phyloP scores from a whole-genome alignment of 2,113 vertebrate species.

The mouse (Mus musculus) region DNA sequence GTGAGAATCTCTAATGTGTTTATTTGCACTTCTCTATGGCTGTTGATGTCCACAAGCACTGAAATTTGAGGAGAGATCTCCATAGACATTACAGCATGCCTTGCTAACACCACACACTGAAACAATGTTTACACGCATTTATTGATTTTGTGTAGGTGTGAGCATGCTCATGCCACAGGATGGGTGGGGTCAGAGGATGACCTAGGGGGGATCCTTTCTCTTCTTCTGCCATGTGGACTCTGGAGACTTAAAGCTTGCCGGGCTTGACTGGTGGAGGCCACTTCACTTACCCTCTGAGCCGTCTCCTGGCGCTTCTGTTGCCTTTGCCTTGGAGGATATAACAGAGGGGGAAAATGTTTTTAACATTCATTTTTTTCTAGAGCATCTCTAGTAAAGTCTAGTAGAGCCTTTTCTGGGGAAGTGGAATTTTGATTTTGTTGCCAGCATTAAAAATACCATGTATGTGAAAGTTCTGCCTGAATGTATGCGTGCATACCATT shows the following conservation, averaged over 20 bases:
- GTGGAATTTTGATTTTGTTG: background rate
- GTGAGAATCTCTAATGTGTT: background rate
- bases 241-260: background rate
- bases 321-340: background rate
- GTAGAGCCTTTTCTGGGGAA: background rate
- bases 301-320: background rate
- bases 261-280: background rate
- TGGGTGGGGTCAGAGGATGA: background rate
- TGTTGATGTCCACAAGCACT: background rate
- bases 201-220: background rate
- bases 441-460: background rate
- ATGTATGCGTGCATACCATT: background rate
- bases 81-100: background rate
- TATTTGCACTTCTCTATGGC: background rate
- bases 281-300: background rate
- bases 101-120: background rate
- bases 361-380: background rate
- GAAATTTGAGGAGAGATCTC: background rate
- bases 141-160: background rate
- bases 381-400: background rate
- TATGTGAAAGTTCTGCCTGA: background rate
- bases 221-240: background rate
- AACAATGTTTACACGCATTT: background rate
- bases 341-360: too few species aligned
- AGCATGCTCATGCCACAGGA: background rate